Conservation (phyloP, 2,113 vertebrate species). For the Amblyornis subalaris region DNA sequence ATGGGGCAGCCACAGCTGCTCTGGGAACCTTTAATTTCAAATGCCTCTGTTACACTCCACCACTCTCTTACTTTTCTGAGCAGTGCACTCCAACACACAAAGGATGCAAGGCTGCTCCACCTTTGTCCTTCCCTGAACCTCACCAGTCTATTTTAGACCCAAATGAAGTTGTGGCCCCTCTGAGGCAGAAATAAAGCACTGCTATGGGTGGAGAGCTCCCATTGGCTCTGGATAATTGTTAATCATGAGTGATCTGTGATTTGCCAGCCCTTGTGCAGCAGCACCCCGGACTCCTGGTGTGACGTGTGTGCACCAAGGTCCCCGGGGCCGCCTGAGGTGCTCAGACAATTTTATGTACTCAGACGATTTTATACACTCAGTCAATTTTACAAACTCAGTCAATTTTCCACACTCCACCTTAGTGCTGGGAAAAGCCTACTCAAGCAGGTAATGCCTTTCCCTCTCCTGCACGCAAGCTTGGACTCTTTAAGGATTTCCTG, state of each 20-base stretch:
- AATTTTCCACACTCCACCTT: neutral
- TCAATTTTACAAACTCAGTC: neutral
- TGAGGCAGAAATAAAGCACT: neutral
- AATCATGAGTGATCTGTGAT: neutral
- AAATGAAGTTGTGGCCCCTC: neutral
- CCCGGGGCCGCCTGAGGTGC: neutral
- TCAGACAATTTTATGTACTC: neutral
- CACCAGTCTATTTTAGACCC: neutral
- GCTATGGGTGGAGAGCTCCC: neutral
- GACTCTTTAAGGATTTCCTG: neutral
- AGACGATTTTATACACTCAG: neutral
- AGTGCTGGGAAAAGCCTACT: neutral
- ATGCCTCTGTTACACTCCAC: neutral
- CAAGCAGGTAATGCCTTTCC: neutral
- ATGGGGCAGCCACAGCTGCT: neutral
- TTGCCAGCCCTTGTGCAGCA: neutral
- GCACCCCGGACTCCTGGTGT: accelerated
- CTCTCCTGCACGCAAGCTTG: neutral
- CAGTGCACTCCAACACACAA: neutral
- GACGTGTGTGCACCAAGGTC: neutral
- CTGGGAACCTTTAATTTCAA: neutral
- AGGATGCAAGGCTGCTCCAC: neutral
- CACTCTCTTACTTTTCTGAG: neutral
- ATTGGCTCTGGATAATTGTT: neutral
- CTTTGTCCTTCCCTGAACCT: neutral